Conservation (phyloP, 2,113 vertebrate genomes). For the Eclectus roratus region DNA sequence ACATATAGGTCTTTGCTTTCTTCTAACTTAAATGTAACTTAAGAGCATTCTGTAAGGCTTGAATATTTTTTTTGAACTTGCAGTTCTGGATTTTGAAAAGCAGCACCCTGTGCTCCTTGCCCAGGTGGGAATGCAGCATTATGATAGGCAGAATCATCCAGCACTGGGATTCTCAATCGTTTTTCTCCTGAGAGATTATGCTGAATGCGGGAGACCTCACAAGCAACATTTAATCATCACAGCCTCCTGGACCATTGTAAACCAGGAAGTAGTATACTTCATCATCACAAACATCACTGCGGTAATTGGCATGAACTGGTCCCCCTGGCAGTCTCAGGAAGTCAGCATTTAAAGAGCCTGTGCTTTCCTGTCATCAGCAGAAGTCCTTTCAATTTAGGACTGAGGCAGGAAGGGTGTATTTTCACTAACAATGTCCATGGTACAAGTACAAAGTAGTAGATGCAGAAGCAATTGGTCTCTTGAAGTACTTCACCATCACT, state of each 20-base stretch:
- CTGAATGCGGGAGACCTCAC: not conserved
- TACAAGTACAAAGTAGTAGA: not conserved
- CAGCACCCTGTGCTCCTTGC: not conserved
- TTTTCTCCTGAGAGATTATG: not conserved
- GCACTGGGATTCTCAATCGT: not conserved
- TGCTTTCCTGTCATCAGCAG: conserved; percentile 5
- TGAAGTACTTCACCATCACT: not conserved
- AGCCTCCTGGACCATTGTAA: not conserved
- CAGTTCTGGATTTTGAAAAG: not conserved
- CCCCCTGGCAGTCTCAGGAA: conserved; percentile 24
- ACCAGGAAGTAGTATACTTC: not conserved
- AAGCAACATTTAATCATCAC: not conserved
- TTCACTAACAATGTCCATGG: not conserved
- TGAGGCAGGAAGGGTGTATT: conserved; percentile 32
- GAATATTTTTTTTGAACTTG: not conserved
- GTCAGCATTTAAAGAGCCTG: not conserved
- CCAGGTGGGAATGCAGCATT: not conserved
- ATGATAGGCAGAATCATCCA: not conserved
- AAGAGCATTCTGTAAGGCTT: not conserved
- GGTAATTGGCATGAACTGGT: not conserved
- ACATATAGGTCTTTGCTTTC: not conserved
- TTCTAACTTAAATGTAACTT: not conserved
- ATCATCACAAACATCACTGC: not conserved
- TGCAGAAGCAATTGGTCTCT: not conserved
- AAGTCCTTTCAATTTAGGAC: conserved; percentile 13